Percentiles rank a stretch among this genome's conserved stretches.
phyloP scores from a whole-genome alignment of 92 coral and sea anemone genomes.

The Porites rus region DNA sequence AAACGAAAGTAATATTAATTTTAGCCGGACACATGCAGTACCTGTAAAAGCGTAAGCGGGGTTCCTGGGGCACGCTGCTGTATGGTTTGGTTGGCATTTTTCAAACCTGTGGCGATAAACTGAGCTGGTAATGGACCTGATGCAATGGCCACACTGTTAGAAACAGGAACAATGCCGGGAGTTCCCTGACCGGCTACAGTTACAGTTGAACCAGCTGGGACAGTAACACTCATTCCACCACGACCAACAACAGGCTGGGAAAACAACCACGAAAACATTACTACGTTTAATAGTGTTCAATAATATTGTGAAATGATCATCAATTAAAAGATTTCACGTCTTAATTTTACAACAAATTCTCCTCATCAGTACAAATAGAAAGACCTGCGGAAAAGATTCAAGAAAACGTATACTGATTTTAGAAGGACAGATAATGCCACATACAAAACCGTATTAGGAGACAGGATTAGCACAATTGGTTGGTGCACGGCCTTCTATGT shows the following conservation, averaged over 20 bases:
- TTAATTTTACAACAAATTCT: too few relatives aligned
- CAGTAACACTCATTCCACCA: constrained; percentile 77
- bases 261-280: not conserved
- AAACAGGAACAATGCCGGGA: constrained; percentile 77
- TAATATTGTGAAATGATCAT: too few relatives aligned
- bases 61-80: constrained; percentile 94
- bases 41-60: constrained; percentile 94
- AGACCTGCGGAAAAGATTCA: too few relatives aligned
- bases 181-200: constrained; percentile 85
- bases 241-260: constrained; percentile 83
- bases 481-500: too few relatives aligned
- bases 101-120: constrained; percentile 93
- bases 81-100: constrained; percentile 82
- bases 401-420: too few relatives aligned
- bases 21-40: constrained; percentile 1
- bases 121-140: constrained; percentile 82
- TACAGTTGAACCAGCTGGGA: constrained; percentile 89
- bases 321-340: too few relatives aligned
- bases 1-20: too few relatives aligned
- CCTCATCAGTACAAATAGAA: not conserved
- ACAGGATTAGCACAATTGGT: too few relatives aligned
- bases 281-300: not conserved
- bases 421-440: too few relatives aligned
- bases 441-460: too few relatives aligned
- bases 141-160: constrained; percentile 71